Base-by-base conservation (phyloP, 2,113 vertebrate species). In the Tragelaphus buxtoni region DNA sequence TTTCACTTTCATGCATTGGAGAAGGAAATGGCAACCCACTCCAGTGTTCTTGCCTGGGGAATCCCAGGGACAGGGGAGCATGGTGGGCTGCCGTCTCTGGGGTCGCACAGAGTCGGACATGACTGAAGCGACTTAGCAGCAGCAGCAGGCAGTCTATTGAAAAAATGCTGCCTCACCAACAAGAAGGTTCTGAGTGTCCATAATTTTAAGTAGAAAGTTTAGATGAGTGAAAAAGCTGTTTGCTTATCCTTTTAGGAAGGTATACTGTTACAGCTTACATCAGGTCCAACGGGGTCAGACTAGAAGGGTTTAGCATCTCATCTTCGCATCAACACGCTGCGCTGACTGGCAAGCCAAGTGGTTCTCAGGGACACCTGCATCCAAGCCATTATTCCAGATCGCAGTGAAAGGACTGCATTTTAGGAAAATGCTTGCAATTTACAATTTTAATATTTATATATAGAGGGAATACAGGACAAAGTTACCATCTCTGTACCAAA, bases 401-500 rank as follows among this genome's bases (percentile, higher is more conserved):
- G 2, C 61, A 61, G 32, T 4, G 35, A 56, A 94, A 95, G 90
- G 26, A 80, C 51, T 93, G 26, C 65, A 55, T 84, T 97, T 96
- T 77, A 96, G 85, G 61, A 94, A 96, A 89, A 77, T 89, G 56
- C 22, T n/a, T 42, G 17, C 49, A 79, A 94, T 87, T 94, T 96
- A 93, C 13, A 85, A 74, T n/a, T 91, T 83, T 95, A 94, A 56
- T 80, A 89, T 81, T 95, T 55, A 13, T 86, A 55, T n/a, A 76
- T 53, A 56, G 63, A 91, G 47, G 35, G 42, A 90, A 88, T 16
- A 51, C n/a, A 76, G 17, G 77, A 86, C 63, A 74, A 95, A 86
- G 55, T 91, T 94, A 55, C 45, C 74, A 76, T 92, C 55, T 60
- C 32, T 82, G 56, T 55, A 32, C 47, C 83, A 94, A 91, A 89